phyloP scores from a whole-genome alignment of 2,797 vertebrate genomes.

The Sebastes dallii region DNA sequence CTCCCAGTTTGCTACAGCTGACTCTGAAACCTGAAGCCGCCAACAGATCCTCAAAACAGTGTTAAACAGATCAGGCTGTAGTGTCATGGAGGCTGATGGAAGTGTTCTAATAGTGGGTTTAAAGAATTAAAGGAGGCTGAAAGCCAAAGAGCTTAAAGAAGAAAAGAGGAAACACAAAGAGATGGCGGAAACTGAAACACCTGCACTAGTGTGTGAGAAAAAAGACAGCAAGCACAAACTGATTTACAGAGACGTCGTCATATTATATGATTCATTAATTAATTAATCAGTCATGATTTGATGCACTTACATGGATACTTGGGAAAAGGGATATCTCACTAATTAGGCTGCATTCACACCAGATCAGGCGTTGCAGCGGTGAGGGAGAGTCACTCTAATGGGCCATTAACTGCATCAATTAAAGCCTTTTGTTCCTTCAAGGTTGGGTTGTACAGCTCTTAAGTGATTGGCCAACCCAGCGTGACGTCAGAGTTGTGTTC shows the following conservation, averaged over 20 bases:
- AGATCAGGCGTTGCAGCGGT: rapidly evolving
- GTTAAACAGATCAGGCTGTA: constrained; percentile 22
- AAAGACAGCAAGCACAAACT: background rate
- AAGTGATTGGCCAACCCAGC: too few species aligned
- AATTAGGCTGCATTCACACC: too few species aligned
- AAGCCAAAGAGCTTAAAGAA: constrained; percentile 37
- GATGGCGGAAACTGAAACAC: background rate
- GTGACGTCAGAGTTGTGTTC: too few species aligned
- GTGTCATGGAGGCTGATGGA: constrained; percentile 11
- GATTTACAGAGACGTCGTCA: background rate
- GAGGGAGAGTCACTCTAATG: too few species aligned
- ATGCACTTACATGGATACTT: background rate
- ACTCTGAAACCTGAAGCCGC: constrained; percentile 39
- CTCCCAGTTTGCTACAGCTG: background rate
- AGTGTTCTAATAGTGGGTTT: constrained; percentile 37
- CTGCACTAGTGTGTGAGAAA: background rate
- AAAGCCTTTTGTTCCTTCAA: rapidly evolving
- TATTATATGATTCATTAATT: background rate
- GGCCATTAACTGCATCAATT: too few species aligned
- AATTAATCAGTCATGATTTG: background rate
- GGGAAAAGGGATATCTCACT: background rate
- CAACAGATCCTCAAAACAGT: constrained; percentile 34
- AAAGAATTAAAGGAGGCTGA: constrained; percentile 40
- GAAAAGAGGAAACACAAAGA: constrained; percentile 12
- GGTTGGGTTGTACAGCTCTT: too few species aligned